A percentile compares a stretch with the other conserved stretches of the same genome.
Evolutionary conservation across 2,797 vertebrate species (phyloP).

Genomic region (Yasuhikotakia modesta): DNA sequence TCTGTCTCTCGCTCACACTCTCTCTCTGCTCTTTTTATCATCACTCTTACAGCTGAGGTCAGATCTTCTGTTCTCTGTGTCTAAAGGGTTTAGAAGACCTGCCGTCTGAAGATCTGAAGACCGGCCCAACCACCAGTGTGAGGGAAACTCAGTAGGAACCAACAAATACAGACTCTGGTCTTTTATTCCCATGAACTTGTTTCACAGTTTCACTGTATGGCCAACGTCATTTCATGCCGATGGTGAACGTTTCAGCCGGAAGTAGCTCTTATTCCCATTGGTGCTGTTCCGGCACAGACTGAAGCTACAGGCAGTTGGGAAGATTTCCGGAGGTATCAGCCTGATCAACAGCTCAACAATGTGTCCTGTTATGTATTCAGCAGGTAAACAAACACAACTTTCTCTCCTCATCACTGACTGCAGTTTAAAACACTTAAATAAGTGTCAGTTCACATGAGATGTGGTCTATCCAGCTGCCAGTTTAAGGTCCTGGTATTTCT

Average conservation of each 20-base stretch:
- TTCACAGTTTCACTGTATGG: no score
- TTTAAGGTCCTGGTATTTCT: no score
- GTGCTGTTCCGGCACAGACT: conserved; percentile 83
- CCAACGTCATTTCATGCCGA: no score
- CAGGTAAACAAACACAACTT: conserved; percentile 82
- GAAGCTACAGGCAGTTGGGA: conserved; percentile 93
- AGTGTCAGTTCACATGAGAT: no score
- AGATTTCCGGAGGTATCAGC: conserved; percentile 85
- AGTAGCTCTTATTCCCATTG: conserved; percentile 85
- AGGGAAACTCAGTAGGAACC: no score
- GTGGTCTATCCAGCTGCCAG: no score
- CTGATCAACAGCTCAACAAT: conserved; percentile 87
- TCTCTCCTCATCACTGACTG: background rate
- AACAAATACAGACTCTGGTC: no score
- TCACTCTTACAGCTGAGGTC: conserved; percentile 37
- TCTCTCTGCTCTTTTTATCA: background rate
- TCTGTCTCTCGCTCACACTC: conserved; percentile 2
- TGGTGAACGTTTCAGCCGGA: conserved; percentile 89
- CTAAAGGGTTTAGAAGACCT: background rate
- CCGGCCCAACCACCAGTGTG: no score
- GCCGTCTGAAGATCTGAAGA: no score
- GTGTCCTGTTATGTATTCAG: conserved; percentile 82
- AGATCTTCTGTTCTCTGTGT: background rate
- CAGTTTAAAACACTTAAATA: no score
- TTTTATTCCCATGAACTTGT: no score